These are phyloP conservation scores for Anastatus disparis DNA, from an alignment of 1,140 invertebrate genomes.

Conservation along the genomic window DNA sequence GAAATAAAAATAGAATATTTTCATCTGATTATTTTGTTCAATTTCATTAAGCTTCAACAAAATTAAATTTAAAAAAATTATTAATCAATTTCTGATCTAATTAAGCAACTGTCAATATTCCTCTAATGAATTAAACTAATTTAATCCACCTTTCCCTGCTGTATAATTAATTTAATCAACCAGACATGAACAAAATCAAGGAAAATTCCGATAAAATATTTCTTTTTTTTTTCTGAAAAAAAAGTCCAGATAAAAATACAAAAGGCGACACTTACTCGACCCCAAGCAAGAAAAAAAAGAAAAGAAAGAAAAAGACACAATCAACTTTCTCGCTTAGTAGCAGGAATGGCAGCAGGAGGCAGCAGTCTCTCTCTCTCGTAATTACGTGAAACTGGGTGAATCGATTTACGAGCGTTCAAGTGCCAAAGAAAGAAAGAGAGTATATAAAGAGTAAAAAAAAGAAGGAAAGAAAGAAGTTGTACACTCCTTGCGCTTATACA, in stretches of 20 bases:
- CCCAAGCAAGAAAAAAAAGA: background rate
- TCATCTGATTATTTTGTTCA: background rate
- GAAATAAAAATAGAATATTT: too few species aligned
- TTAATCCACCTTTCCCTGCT: background rate
- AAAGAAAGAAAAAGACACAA: too few species aligned
- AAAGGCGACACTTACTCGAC: background rate
- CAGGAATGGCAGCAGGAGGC: background rate
- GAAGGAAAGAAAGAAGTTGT: too few species aligned
- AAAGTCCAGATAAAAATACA: background rate
- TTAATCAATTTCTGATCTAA: background rate
- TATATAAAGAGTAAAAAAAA: too few species aligned
- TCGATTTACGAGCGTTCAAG: slow-evolving; percentile 35
- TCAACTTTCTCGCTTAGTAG: background rate
- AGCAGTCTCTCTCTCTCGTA: background rate
- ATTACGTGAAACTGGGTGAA: slow-evolving; percentile 38
- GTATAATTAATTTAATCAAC: slow-evolving; percentile 15
- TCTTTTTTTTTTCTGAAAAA: too few species aligned
- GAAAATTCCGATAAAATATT: background rate
- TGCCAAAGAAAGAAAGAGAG: slow-evolving; percentile 8
- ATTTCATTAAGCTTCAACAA: background rate
- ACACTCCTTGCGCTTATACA: background rate
- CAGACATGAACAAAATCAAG: background rate
- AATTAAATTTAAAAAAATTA: background rate
- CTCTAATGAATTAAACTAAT: background rate
- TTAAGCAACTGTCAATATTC: background rate